These are phyloP conservation scores for Drosophila mojavensis DNA, from an alignment of 1,140 invertebrate genomes.

Conservation along the genomic window DNA sequence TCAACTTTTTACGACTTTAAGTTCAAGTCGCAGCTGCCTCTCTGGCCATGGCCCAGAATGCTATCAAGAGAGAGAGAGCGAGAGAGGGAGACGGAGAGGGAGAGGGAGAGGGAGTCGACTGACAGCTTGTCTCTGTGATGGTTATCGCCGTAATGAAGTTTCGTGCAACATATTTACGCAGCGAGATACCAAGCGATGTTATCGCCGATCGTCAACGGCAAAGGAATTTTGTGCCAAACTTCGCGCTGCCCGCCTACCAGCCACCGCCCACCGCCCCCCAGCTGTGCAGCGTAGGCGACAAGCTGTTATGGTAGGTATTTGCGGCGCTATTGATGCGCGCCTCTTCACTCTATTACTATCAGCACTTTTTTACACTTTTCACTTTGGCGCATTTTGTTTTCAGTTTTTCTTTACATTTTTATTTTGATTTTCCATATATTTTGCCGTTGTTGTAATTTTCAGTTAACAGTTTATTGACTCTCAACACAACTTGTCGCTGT, in stretches of 20 bases:
- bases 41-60: neutral
- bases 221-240: conserved; percentile 63
- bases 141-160: conserved; percentile 71
- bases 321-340: conserved; percentile 69
- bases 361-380: conserved; percentile 75
- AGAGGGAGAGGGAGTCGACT: neutral
- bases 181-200: conserved; percentile 38
- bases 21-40: no score
- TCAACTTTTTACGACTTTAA: neutral
- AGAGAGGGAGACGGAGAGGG: no score
- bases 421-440: neutral
- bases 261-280: neutral
- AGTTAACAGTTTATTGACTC: conserved; percentile 81
- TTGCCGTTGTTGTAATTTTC: conserved; percentile 35
- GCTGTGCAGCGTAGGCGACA: neutral
- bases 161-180: conserved; percentile 53
- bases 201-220: conserved; percentile 35
- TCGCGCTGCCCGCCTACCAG: conserved; percentile 27
- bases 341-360: conserved; percentile 78
- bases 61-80: neutral
- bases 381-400: conserved; percentile 62
- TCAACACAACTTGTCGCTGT: conserved; percentile 80
- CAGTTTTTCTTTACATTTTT: neutral
- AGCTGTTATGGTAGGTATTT: conserved; percentile 18
- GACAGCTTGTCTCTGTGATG: conserved; percentile 51